Base-by-base conservation (phyloP, 2,113 vertebrate genomes). In the Siniperca knerii region DNA sequence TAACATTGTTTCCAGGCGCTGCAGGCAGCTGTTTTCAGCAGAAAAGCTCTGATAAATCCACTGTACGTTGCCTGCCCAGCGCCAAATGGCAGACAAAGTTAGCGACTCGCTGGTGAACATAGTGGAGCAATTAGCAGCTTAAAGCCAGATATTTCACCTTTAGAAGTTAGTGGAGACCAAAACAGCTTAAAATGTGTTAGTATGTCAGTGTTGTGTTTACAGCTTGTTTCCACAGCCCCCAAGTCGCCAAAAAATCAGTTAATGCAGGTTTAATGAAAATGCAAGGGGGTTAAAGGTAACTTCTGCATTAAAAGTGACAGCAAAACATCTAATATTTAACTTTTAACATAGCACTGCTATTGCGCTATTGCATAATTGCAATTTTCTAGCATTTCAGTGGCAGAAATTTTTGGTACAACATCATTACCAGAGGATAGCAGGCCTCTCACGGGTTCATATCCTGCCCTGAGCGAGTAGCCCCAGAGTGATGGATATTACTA, bases 401-500 rank as follows among this genome's bases (percentile, higher is more conserved):
- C 61, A 40, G 20, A 75, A 61, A 23, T 68, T 23, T 44, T 44
- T 61, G 67, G 57, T 42, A 65, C 37, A 65, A 40, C 23, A 37
- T 57, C n/a, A 79, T 75, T 60, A 64, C 15, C 44, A 80, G 25
- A 73, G 58, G 13, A 70, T 3, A 61, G 68, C 61, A 42, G 75
- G 46, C 37, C 70, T 79, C 77, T 89, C 72, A 66, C 46, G 75
- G 70, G 82, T 75, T 84, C 75, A 76, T 12, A 23, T 86, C 44
- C 46, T 77, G 85, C 79, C 86, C 35, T 8, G n/a, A 58, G 86
- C 69, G 4, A 87, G 60, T 40, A 7, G 69, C 48, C 70, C 42
- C 18, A 12, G n/a, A 66, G 83, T 89, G 90, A 91, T 87, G 54
- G 83, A 89, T 83, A 64, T 42, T 40, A 10, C 64, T 81, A 87